Percentiles rank a stretch among this genome's conserved stretches.
Evolutionary conservation across 1,140 invertebrate genomes (phyloP).

Genomic region (Sarcophaga bullata): DNA sequence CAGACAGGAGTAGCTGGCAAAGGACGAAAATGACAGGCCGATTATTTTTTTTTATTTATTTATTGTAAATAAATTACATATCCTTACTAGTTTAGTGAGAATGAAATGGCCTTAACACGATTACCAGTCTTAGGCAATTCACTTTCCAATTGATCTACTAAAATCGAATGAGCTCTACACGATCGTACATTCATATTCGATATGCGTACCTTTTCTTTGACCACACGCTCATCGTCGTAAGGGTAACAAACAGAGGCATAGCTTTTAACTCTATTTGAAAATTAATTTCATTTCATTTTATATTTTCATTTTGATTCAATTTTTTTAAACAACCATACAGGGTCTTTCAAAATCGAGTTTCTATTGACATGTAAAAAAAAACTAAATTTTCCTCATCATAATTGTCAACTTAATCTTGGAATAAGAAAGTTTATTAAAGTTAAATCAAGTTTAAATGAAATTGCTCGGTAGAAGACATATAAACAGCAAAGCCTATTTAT

Average conservation of each 20-base stretch:
- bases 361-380: neutral
- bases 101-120: slow-evolving; percentile 55
- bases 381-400: neutral
- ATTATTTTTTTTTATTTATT: neutral
- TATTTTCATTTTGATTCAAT: neutral
- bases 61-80: neutral
- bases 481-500: too few species aligned
- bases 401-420: neutral
- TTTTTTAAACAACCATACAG: slow-evolving; percentile 51
- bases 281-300: neutral
- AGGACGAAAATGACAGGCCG: neutral
- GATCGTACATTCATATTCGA: slow-evolving; percentile 53
- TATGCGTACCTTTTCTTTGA: slow-evolving; percentile 57
- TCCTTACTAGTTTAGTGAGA: slow-evolving; percentile 55
- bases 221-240: slow-evolving; percentile 58
- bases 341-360: slow-evolving; percentile 43
- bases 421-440: too few species aligned
- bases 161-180: slow-evolving; percentile 53
- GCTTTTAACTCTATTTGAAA: slow-evolving; percentile 44
- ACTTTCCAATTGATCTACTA: slow-evolving; percentile 59
- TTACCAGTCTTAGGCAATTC: slow-evolving; percentile 46
- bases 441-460: too few species aligned
- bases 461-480: too few species aligned
- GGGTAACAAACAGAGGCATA: slow-evolving; percentile 52
- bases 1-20: slow-evolving; percentile 55